phyloP scores from a whole-genome alignment of 2,113 vertebrate species.

The Sturnus vulgaris region DNA sequence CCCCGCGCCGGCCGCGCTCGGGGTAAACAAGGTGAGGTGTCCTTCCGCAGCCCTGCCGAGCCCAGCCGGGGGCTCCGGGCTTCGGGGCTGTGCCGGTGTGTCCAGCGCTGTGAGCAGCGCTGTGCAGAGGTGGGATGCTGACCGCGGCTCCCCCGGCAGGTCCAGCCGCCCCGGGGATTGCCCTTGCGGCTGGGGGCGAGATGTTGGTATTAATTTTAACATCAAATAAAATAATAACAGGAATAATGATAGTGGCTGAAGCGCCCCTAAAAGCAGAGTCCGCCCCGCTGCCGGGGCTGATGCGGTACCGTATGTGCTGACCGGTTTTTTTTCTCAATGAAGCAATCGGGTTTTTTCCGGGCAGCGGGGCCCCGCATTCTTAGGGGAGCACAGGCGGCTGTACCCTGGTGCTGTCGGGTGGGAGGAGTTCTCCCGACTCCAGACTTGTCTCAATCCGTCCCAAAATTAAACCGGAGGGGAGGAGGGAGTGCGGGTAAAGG shows the following conservation, averaged over 20 bases:
- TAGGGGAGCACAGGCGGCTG: background rate
- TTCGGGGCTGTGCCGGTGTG: no score
- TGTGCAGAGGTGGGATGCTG: background rate
- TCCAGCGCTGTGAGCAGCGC: background rate
- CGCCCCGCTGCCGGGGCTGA: background rate
- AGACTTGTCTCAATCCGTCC: background rate
- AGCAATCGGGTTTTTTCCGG: background rate
- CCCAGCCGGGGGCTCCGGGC: background rate
- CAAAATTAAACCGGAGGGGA: background rate
- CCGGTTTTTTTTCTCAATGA: background rate
- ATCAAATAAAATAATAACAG: background rate
- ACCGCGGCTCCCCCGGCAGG: background rate
- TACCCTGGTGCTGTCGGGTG: background rate
- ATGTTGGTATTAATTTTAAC: background rate
- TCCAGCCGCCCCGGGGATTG: background rate
- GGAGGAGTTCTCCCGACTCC: background rate
- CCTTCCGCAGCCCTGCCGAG: background rate
- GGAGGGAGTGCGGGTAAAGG: no score
- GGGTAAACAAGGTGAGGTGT: slow-evolving; percentile 54
- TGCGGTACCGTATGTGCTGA: background rate
- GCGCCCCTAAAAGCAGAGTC: background rate
- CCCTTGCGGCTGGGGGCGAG: background rate
- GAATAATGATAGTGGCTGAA: background rate
- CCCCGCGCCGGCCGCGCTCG: background rate
- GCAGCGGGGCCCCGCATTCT: background rate